A percentile compares a stretch with the other conserved stretches of the same genome.
Evolutionary conservation across 2,113 vertebrate genomes (phyloP).

Genomic region (Pedetes capensis): DNA sequence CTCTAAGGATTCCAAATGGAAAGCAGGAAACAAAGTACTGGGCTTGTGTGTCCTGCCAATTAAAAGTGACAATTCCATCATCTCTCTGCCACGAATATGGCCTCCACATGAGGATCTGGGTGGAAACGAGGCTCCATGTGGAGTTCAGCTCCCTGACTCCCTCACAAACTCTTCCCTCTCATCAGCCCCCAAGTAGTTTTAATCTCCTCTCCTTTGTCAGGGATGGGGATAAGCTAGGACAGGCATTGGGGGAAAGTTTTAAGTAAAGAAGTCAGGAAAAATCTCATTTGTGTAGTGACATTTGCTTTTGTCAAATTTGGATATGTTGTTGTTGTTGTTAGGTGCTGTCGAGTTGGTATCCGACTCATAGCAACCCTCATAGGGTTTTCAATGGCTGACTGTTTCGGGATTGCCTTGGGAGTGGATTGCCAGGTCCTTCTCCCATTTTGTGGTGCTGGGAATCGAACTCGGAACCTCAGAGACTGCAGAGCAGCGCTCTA

Average conservation of each 20-base stretch:
- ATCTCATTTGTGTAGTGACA: not conserved
- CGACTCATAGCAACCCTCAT: no score
- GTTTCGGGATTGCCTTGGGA: no score
- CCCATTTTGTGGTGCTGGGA: no score
- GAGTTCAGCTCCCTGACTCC: not conserved
- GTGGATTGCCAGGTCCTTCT: no score
- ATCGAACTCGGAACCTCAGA: no score
- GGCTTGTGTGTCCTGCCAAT: not conserved
- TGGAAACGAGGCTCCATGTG: not conserved
- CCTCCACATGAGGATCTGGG: not conserved
- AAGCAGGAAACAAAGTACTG: not conserved
- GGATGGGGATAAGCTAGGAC: not conserved
- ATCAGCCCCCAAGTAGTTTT: not conserved
- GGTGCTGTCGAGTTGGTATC: no score
- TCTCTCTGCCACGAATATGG: not conserved
- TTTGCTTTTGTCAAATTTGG: not conserved
- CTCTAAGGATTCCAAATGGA: not conserved
- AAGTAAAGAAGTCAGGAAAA: not conserved
- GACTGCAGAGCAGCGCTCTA: no score
- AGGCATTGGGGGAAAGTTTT: not conserved
- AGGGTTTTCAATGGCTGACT: no score
- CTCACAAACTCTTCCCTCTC: not conserved
- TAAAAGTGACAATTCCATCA: not conserved
- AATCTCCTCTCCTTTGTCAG: not conserved
- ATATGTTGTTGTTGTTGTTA: no score